Conservation (phyloP, 1,140 invertebrate genomes). For the Trachymyrmex cornetzi region DNA sequence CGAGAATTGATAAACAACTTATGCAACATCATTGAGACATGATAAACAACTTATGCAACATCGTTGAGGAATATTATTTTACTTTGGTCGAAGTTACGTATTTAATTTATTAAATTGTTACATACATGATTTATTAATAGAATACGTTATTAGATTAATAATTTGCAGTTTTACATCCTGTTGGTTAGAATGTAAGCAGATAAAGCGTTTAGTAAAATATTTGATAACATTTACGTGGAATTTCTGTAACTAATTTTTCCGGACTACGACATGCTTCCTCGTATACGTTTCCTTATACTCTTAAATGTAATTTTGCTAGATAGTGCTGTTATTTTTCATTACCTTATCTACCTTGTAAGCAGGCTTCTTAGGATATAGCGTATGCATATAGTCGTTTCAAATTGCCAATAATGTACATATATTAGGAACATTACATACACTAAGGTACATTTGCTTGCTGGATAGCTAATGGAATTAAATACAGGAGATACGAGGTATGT, state of each 20-base stretch:
- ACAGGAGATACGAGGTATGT: constrained; percentile 52
- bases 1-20: constrained; percentile 8
- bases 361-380: not conserved
- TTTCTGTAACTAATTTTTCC: not conserved
- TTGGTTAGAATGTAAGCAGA: not conserved
- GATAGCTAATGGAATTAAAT: constrained; percentile 75
- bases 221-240: not conserved
- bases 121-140: not conserved
- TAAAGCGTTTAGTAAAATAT: constrained; percentile 3
- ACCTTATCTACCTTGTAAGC: constrained; percentile 17
- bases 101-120: constrained; percentile 18
- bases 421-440: constrained; percentile 41
- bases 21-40: not conserved
- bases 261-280: not conserved
- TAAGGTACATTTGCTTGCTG: constrained; percentile 49
- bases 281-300: not conserved
- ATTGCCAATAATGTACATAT: constrained; percentile 47
- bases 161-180: not conserved
- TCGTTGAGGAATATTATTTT: not conserved
- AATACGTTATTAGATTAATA: not conserved
- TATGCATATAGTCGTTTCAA: constrained; percentile 2
- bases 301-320: constrained; percentile 4
- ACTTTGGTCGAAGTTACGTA: not conserved
- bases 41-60: too few relatives aligned
- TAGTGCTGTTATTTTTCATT: constrained; percentile 27